These are phyloP conservation scores for Cyphomyrmex costatus DNA, from an alignment of 1,140 invertebrate species.

Conservation along the genomic window DNA sequence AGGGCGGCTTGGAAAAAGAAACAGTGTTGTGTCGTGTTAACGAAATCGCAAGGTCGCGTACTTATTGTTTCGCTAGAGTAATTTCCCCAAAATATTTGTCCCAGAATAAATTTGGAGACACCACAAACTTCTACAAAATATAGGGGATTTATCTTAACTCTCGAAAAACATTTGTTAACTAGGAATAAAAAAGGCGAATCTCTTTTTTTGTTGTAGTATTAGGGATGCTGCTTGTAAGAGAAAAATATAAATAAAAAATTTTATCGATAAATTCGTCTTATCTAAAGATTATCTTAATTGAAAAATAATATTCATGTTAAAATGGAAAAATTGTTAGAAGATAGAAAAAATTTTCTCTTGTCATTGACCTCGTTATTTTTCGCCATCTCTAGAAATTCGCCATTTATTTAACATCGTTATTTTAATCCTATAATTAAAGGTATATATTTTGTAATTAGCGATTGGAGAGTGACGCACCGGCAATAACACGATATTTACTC, in stretches of 20 bases:
- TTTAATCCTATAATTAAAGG: conserved; percentile 28
- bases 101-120: background rate
- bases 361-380: background rate
- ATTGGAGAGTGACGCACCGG: background rate
- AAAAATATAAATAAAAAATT: background rate
- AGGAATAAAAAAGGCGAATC: background rate
- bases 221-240: background rate
- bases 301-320: background rate
- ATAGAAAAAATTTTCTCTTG: background rate
- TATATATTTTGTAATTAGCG: conserved; percentile 25
- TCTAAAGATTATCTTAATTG: background rate
- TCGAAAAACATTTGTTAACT: no score
- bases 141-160: background rate
- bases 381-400: background rate
- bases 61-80: background rate
- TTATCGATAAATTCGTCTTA: background rate
- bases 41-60: background rate
- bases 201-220: background rate
- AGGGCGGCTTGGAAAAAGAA: conserved; percentile 17
- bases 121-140: background rate
- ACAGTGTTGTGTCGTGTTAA: background rate
- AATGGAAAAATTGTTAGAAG: background rate
- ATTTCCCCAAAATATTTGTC: background rate
- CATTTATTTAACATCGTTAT: conserved; percentile 15
- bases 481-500: conserved; percentile 33